A percentile compares a stretch with the other conserved stretches of the same genome.
These are phyloP conservation scores for Mythimna impura DNA, from an alignment of 2,888 invertebrate species.

Conservation along the genomic window DNA sequence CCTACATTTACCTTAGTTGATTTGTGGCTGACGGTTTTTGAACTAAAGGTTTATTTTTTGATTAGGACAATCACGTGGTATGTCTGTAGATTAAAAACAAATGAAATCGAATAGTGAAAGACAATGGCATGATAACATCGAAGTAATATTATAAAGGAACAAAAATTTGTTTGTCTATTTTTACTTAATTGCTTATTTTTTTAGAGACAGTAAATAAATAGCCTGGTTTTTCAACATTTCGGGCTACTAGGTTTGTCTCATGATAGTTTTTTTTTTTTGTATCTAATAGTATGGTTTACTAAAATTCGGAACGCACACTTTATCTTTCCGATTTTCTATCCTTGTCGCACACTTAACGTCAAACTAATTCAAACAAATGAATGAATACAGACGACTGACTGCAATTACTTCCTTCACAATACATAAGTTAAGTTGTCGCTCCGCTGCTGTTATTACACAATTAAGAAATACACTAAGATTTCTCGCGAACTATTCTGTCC, in stretches of 20 bases:
- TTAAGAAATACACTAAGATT: constrained; percentile 42
- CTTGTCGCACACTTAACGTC: constrained; percentile 66
- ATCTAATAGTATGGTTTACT: neutral
- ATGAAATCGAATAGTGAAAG: neutral
- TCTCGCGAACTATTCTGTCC: constrained; percentile 31
- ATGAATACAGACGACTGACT: constrained; percentile 53
- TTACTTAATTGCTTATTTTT: constrained; percentile 13
- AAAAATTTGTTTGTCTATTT: constrained; percentile 9
- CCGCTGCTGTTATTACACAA: constrained; percentile 62
- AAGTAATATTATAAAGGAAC: neutral
- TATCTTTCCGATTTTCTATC: constrained; percentile 38
- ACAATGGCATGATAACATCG: neutral
- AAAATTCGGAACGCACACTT: constrained; percentile 49
- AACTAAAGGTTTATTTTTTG: neutral
- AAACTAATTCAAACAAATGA: constrained; percentile 67
- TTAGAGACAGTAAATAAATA: constrained; percentile 18
- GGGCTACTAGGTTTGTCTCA: neutral
- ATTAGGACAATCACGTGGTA: neutral
- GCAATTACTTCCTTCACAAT: constrained; percentile 54
- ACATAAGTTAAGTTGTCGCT: constrained; percentile 66
- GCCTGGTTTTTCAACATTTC: neutral
- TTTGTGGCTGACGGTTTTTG: neutral
- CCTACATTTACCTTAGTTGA: too few relatives aligned
- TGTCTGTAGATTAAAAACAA: neutral
- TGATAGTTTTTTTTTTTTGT: too few relatives aligned